phyloP scores from a whole-genome alignment of 2,797 vertebrate genomes.

The Champsocephalus esox region DNA sequence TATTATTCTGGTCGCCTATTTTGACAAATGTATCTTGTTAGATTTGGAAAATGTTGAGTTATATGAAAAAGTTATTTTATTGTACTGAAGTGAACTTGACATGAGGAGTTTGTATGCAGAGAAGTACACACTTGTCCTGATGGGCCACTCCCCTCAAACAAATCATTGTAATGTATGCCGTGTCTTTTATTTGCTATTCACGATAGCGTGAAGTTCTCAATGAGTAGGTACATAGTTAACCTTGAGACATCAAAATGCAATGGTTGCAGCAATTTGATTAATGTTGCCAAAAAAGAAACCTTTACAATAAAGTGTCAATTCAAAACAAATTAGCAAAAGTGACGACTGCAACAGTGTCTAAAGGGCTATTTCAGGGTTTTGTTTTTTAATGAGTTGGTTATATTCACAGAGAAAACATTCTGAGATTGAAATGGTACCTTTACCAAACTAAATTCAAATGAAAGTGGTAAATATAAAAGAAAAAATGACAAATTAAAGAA shows the following conservation, averaged over 20 bases:
- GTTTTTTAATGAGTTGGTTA: too few species aligned
- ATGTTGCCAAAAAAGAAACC: too few species aligned
- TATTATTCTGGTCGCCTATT: background rate
- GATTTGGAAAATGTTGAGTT: background rate
- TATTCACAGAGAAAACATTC: too few species aligned
- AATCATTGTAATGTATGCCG: background rate
- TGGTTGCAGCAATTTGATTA: too few species aligned
- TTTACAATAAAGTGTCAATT: too few species aligned
- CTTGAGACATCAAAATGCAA: background rate
- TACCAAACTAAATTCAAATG: too few species aligned
- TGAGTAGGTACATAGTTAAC: background rate
- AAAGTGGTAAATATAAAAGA: too few species aligned
- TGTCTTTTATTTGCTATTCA: conserved; percentile 1
- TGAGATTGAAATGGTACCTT: too few species aligned
- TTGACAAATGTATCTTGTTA: background rate
- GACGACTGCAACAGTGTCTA: too few species aligned
- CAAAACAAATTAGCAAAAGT: too few species aligned
- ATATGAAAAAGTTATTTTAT: background rate
- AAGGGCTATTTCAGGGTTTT: too few species aligned
- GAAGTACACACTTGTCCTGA: background rate
- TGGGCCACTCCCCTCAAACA: background rate
- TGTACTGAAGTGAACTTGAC: background rate
- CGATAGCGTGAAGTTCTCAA: background rate
- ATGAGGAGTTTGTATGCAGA: background rate
- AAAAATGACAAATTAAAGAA: too few species aligned